These are phyloP conservation scores for Blastobasis adustella DNA, from an alignment of 2,888 invertebrate genomes.

Conservation along the genomic window DNA sequence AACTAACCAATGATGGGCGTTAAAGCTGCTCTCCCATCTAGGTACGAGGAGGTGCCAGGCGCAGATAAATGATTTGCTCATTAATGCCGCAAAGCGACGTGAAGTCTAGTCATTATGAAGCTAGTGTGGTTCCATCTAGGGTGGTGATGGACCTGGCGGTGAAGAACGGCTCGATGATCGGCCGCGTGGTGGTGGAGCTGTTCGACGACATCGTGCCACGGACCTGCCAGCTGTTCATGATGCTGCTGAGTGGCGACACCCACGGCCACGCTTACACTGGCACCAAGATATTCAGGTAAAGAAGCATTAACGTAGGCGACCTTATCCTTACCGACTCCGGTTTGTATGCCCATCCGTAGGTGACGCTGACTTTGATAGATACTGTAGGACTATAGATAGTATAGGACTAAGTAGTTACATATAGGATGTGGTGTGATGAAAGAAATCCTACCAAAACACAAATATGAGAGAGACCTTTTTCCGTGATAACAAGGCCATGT, in stretches of 20 bases:
- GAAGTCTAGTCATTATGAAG: no score
- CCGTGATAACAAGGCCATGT: no score
- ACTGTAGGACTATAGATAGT: background rate
- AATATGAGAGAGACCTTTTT: no score
- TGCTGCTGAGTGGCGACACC: conserved; percentile 44
- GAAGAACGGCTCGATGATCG: conserved; percentile 55
- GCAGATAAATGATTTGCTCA: no score
- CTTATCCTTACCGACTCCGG: background rate
- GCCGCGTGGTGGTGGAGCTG: conserved; percentile 47
- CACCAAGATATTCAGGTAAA: conserved; percentile 54
- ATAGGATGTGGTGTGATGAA: no score
- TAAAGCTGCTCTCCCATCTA: no score
- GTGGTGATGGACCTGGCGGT: conserved; percentile 58
- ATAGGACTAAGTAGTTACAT: background rate
- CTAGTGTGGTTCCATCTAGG: conserved; percentile 20
- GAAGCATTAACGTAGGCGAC: no score
- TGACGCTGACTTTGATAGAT: background rate
- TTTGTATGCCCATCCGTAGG: no score
- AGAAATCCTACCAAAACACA: no score
- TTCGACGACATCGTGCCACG: conserved; percentile 54
- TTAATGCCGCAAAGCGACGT: no score
- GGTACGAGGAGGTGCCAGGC: no score
- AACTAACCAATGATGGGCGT: no score
- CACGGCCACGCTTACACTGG: conserved; percentile 51
- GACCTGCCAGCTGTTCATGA: conserved; percentile 52